Evolutionary conservation across 2,797 vertebrate species (phyloP), one percentile per base, ranked within the genome.

Genomic region (Rhinichthys osculus): DNA sequence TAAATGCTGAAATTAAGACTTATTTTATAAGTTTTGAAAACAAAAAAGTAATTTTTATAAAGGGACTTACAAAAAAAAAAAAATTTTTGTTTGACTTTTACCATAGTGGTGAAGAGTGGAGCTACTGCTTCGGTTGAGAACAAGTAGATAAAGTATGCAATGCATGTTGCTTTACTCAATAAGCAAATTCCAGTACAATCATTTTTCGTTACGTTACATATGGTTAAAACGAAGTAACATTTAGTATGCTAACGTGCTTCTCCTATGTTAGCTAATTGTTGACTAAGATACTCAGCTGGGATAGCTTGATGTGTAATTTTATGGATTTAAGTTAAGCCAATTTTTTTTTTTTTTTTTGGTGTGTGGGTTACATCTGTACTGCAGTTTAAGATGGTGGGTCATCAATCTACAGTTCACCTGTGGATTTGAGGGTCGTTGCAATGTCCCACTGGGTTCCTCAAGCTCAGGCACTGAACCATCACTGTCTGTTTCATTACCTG

Each of bases 401-500:
- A 76, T 66, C 13, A 74, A 72, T 66, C n/a, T 64, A 10, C 21
- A 13, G 47, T 91, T 89, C 89, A 98, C 98, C 95, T 97, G 97
- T 16, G 93, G 91, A 76, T 97, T 94, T 4, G 93, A 90, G 0
- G 94, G 92, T 88, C 93, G 95, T 0, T 95, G 91, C 77, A 95
- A 94, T 0, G 91, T 84, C 33, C 86, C 59, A 50, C 96, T 97
- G 0, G 95, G 94, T 70, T 97, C 97, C 88, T 98, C 98, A 44
- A 96, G 93, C 86, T 98, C 98, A 0, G 97, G 96, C 72, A 97
- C 94, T 0, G 98, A 98, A 8, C 96, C 97, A 17, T 97, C 97
- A 82, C 97, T 98, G 84, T 99, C 97, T 0, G 97, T 97, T 84
- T 97, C 97, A 44, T 96, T 97, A 66, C 96, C 96, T 0, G 97